Base-by-base conservation (phyloP, 2,888 invertebrate genomes). In the Ditula angustiorana region DNA sequence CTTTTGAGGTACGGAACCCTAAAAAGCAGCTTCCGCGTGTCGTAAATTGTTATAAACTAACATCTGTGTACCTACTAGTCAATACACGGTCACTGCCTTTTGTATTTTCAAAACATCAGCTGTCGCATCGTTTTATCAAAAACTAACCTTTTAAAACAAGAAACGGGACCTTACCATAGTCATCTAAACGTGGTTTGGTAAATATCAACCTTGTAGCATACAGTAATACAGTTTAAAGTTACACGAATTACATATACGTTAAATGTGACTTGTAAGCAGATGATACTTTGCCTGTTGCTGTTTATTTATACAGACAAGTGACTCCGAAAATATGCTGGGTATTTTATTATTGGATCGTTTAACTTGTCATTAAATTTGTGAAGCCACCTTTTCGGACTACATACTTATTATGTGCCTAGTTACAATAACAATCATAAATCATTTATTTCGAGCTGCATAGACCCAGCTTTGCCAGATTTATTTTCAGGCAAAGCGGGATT, bases 241-340 rank as follows among this genome's bases (percentile, higher is more conserved):
- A 4, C 10, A 28, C 1, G 11, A 21, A 21, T 5, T 30, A 3
- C 28, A 52, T 33, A 47, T 47, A 44, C 50, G 57, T 50, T 62
- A 58, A 63, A 63, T 63, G 63, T 52, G 57, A 63, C 63, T 63
- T 58, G 63, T 19, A 52, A 30, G 63, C 63, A 63, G 63, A 63
- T 63, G 63, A 58, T 57, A 50, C 50, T 21, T 2, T 24, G 49
- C 57, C 30, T 41, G 62, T 62, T 63, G 56, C 33, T 50, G 13
- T 44, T 46, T 23, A 46, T 21, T 26, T 41, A 37, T 35, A 26
- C 41, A 13, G 46, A 8, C 63, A 46, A 57, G 57, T 58, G 57
- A n/a, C 63, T 52, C 23, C 23, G 11, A 26, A 50, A 63, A 44
- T 21, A 63, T 58, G 50, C 10, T 19, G 35, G 35, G 63, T 58